phyloP scores from a whole-genome alignment of 2,888 invertebrate species.

The Orthosia cruda region DNA sequence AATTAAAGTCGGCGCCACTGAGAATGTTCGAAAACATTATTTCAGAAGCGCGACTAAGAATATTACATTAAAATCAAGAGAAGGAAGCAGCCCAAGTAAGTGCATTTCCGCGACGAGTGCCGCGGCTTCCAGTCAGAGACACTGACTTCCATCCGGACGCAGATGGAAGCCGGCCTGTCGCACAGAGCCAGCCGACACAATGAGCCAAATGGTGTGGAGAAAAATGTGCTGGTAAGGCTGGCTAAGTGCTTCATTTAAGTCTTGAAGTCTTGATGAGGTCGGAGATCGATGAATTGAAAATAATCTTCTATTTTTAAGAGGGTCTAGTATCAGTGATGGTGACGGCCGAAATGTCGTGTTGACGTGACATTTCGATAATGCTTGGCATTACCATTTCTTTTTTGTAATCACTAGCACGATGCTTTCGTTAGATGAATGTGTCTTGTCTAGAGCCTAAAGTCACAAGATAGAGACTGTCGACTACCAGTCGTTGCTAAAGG shows the following conservation, averaged over 20 bases:
- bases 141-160: slow-evolving; percentile 57
- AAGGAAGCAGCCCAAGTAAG: slow-evolving; percentile 75
- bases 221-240: slow-evolving; percentile 72
- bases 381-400: too few species aligned
- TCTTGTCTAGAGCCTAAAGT: too few species aligned
- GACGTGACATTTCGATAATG: too few species aligned
- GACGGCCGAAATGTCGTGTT: too few species aligned
- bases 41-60: slow-evolving; percentile 72
- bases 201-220: slow-evolving; percentile 73
- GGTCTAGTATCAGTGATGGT: too few species aligned
- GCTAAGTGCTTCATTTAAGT: neutral
- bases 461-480: too few species aligned
- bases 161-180: slow-evolving; percentile 64
- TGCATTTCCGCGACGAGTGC: slow-evolving; percentile 75
- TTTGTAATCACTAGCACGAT: too few species aligned
- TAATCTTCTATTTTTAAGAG: too few species aligned
- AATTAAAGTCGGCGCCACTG: slow-evolving; percentile 74
- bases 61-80: slow-evolving; percentile 79
- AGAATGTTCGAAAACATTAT: slow-evolving; percentile 75
- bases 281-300: neutral
- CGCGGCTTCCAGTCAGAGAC: slow-evolving; percentile 63
- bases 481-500: neutral
- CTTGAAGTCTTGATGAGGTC: neutral
- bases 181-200: slow-evolving; percentile 65
- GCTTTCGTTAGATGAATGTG: too few species aligned